phyloP scores from a whole-genome alignment of 2,888 invertebrate genomes.

The Coelinius sp. region DNA sequence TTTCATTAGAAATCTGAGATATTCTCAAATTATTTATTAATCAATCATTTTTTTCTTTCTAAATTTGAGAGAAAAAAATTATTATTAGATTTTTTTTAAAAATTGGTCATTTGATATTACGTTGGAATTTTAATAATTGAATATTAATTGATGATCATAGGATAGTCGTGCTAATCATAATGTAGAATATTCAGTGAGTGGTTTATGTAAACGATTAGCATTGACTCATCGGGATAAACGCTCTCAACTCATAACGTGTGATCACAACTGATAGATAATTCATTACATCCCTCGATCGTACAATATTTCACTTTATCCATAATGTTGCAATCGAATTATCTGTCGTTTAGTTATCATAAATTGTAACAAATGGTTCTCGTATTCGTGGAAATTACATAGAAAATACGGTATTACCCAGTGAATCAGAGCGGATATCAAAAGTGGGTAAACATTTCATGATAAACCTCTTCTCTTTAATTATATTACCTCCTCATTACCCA shows the following conservation, averaged over 20 bases:
- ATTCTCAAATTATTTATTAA: no score
- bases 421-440: not conserved
- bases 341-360: not conserved
- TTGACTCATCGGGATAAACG: not conserved
- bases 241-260: slow-evolving; percentile 26
- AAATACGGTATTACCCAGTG: not conserved
- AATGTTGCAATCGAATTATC: not conserved
- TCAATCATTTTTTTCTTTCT: not conserved
- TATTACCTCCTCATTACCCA: no score
- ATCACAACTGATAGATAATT: slow-evolving; percentile 29
- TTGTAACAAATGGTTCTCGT: not conserved
- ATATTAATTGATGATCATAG: not conserved
- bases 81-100: no score
- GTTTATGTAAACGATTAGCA: slow-evolving; percentile 21
- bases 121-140: not conserved
- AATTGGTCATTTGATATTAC: not conserved
- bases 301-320: slow-evolving; percentile 30
- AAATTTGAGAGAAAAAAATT: no score
- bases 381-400: not conserved
- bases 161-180: not conserved
- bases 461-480: no score
- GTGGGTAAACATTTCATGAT: not conserved
- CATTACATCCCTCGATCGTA: slow-evolving; percentile 28
- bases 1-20: not conserved
- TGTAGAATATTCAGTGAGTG: not conserved